Conservation (phyloP, 2,797 vertebrate species). For the Gymnothorax reevesii region DNA sequence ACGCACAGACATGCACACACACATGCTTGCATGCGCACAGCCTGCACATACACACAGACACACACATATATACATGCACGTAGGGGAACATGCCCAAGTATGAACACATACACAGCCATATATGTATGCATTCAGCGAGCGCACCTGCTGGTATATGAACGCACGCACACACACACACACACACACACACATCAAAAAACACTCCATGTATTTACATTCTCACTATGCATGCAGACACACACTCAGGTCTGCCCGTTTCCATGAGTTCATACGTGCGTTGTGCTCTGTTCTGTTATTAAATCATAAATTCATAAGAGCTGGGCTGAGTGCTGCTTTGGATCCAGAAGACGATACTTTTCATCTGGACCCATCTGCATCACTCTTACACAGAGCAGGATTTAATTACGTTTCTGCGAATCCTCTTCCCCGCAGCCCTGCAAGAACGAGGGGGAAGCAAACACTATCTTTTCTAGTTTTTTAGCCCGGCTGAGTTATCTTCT, state of each 20-base stretch:
- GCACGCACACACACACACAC: not conserved
- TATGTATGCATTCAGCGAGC: not conserved
- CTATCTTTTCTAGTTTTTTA: not conserved
- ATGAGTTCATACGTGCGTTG: not conserved
- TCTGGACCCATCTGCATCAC: not conserved
- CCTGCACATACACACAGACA: not conserved
- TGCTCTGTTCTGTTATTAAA: not conserved
- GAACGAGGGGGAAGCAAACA: not conserved
- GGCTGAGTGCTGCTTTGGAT: not conserved
- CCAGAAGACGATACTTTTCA: not conserved
- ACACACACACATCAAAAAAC: not conserved
- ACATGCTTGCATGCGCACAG: not conserved
- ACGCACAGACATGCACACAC: not conserved
- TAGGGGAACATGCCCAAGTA: not conserved
- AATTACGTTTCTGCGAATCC: not conserved
- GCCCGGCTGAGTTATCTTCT: not conserved
- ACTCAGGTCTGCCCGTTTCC: not conserved
- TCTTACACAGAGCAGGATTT: not conserved
- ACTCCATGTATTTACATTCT: not conserved
- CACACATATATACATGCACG: not conserved
- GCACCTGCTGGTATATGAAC: not conserved
- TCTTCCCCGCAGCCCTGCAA: not conserved
- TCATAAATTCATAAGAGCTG: not conserved
- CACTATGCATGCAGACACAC: not conserved
- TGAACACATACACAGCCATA: not conserved